A percentile compares a stretch with the other conserved stretches of the same genome.
Conservation (phyloP, 2,797 vertebrate genomes). For the Halcyon leucocephala region DNA sequence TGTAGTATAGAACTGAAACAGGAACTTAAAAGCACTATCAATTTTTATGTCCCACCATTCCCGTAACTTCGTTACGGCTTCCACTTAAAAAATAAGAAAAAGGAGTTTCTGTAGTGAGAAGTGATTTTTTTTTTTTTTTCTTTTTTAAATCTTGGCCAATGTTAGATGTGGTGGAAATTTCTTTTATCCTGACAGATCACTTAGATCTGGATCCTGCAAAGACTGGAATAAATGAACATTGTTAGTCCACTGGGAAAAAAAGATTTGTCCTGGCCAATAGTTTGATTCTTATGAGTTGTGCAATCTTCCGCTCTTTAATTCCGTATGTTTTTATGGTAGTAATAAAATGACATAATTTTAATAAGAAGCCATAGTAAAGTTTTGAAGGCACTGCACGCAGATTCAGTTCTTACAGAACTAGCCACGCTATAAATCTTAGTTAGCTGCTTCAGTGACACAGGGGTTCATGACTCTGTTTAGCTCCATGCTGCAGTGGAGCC, state of each 20-base stretch:
- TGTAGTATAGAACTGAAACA: not conserved
- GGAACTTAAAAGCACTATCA: not conserved
- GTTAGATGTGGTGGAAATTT: not conserved
- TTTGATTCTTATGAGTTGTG: not conserved
- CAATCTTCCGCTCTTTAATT: conserved; percentile 19
- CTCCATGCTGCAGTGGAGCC: fast-evolving
- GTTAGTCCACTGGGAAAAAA: not conserved
- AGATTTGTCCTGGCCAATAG: not conserved
- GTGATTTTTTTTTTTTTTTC: not conserved
- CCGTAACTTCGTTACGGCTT: not conserved
- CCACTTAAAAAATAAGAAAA: not conserved
- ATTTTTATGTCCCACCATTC: not conserved
- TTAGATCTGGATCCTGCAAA: not conserved
- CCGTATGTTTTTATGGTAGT: conserved; percentile 8
- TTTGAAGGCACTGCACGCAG: not conserved
- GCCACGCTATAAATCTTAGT: not conserved
- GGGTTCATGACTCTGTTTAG: not conserved
- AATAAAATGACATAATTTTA: not conserved
- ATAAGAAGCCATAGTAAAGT: not conserved
- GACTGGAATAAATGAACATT: not conserved
- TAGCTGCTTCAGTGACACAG: not conserved
- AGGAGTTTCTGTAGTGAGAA: not conserved
- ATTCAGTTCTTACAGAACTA: not conserved
- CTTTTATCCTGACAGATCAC: not conserved
- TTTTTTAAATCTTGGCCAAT: not conserved